These are phyloP conservation scores for Caretta caretta DNA, from an alignment of 2,113 vertebrate species.

Conservation along the genomic window DNA sequence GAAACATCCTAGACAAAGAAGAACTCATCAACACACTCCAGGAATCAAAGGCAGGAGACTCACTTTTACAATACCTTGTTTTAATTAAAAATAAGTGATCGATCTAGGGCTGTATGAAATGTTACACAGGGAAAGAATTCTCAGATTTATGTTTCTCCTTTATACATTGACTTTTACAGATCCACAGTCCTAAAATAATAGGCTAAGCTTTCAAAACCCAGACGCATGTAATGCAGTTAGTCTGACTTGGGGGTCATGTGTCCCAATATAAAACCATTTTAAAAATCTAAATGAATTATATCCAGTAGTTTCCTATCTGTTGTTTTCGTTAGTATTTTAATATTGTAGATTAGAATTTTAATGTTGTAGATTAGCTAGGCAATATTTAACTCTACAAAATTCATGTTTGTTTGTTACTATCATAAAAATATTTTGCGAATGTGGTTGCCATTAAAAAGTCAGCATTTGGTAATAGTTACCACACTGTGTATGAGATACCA, in stretches of 20 bases:
- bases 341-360: neutral
- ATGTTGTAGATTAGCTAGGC: neutral
- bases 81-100: neutral
- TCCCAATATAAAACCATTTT: neutral
- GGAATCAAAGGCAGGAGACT: conserved; percentile 81
- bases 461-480: neutral
- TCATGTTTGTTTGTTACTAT: neutral
- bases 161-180: neutral
- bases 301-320: neutral
- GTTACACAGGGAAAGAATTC: neutral
- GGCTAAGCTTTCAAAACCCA: neutral
- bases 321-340: neutral
- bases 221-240: neutral
- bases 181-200: neutral
- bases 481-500: neutral
- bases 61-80: neutral
- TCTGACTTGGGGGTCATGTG: neutral
- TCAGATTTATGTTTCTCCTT: neutral
- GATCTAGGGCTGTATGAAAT: neutral
- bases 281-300: neutral
- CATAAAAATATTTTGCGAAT: neutral
- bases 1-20: conserved; percentile 87
- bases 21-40: conserved; percentile 85
- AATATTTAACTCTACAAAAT: neutral
- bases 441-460: neutral